Base-by-base conservation (phyloP, 2,113 vertebrate genomes). In the Callipepla squamata region DNA sequence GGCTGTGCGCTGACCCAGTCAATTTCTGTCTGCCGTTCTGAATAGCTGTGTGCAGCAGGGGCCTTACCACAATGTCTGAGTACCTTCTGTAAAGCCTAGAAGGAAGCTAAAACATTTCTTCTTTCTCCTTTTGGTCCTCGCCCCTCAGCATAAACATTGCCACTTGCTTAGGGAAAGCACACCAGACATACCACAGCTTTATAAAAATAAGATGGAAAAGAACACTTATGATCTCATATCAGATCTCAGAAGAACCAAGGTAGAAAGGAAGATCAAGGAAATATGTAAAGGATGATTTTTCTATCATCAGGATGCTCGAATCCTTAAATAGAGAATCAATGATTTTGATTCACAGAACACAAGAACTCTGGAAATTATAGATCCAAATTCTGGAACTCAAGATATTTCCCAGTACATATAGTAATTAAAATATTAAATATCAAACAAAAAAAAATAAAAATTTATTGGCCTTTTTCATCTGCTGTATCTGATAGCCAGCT, bases 361-460 rank as follows among this genome's bases (percentile, higher is more conserved):
- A 73, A 55, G 23, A 88, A 5, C 6, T 6, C 17, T 72, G 36
- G 8, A 62, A 85, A 30, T 81, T 83, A 89, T 4, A 47, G 21
- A 48, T 53, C 32, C 34, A 22, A 80, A 18, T 68, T 83, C 13
- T 51, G 10, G 36, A 77, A n/a, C 7, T 21, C 51, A 55, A 81
- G 30, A 32, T 73, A 26, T 67, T 91, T 76, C 73, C 45, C 47
- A 67, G 79, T 91, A 82, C 80, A 89, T 67, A 28, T 20, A 85
- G 38, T 4, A 28, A 68, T 4, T 51, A 75, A 73, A 85, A 85
- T 50, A 21, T 3, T 55, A 62, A 73, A 59, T 42, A 32, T 1
- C 89, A 58, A 89, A 79, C 18, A 80, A 47, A 93, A 73, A 44
- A 77, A 84, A 34, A 50, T 23, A 79, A 87, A 80, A n/a, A 57